Base-by-base conservation (phyloP, 2,888 invertebrate species). In the Antheraea yamamai region DNA sequence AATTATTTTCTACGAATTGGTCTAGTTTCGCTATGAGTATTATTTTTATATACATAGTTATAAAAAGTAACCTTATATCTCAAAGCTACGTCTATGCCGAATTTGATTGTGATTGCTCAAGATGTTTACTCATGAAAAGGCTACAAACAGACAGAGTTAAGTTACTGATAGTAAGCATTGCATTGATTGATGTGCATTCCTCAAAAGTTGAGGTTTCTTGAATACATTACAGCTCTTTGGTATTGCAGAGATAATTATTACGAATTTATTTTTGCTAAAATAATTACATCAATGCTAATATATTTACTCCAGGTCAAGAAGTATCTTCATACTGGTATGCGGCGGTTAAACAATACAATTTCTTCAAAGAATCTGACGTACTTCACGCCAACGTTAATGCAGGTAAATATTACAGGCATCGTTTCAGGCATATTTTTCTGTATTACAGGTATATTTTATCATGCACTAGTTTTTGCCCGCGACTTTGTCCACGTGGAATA, bases 311-410 rank as follows among this genome's bases (percentile, higher is more conserved):
- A 95, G 97, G 97, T 16, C 97, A 97, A 93, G 97, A 97, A 91
- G 97, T 97, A 30, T 96, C 97, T 16, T 96, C 97, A 2, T 97
- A 97, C 85, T 97, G 97, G 97, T 97, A 97, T 87, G 96, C 97
- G 74, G 97, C 97, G 3, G 97, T 97, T 20, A 95, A 96, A 68
- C 97, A 97, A 82, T 97, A 97, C 90, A 96, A 96, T 83, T 97
- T 96, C 87, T 95, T 96, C 82, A 97, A 96, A 81, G 97, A 97
- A 84, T 95, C 96, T 0, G 97, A 97, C 84, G 95, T 97, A 72
- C 95, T 97, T 12, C 97, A 97, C 81, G 97, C 97, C 10, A 97
- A 97, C 84, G 97, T 97, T 1, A 97, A 97, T 86, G 97, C 97
- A 88, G 97, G 97, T 97, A 89, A 83, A 83, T 73, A 26, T 61